Base-by-base conservation (phyloP, 1,140 invertebrate species). In the Melipona quadrifasciata region DNA sequence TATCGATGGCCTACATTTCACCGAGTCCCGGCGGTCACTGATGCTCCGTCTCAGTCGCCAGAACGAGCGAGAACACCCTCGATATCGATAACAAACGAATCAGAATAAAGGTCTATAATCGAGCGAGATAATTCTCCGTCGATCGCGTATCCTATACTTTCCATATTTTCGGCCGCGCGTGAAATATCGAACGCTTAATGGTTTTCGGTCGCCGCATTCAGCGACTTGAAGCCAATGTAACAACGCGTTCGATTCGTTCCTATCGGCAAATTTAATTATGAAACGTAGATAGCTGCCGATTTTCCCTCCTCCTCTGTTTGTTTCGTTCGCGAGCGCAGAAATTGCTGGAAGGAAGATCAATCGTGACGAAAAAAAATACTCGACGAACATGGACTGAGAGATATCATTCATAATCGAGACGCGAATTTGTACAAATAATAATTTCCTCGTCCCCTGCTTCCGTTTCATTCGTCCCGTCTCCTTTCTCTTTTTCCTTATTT, bases 181-280 rank as follows among this genome's bases (percentile, higher is more conserved):
- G 64, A 82, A 77, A 82, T 82, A 82, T 82, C 39, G 65, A 16
- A 10, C 67, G 82, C 31, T 79, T 64, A 71, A 79, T 79, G 64
- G 67, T 79, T 61, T 39, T 47, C 27, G 39, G 39, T 21, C 27
- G 6, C 72, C 71, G 27, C 55, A 78, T 78, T 61, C 31, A 34
- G 55, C 16, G 21, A 71, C 27, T 53, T 61, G 19, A 34, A 71
- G 71, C 27, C 27, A 78, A 31, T 53, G 39, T 47, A 51, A 67
- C 61, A 83, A 78, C 65, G 82, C 31, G 74, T 68, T 61, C 81
- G 14, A 78, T 57, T 83, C 75, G 53, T 58, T 83, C 61, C 61
- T 21, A 68, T 82, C 67, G 80, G 80, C 24, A 53, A 58, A 78
- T 71, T 78, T 83, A 83, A 83, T 83, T 83, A 83, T 61, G 14